phyloP scores from a whole-genome alignment of 2,888 invertebrate species.

The Drosophila trichaetosa region DNA sequence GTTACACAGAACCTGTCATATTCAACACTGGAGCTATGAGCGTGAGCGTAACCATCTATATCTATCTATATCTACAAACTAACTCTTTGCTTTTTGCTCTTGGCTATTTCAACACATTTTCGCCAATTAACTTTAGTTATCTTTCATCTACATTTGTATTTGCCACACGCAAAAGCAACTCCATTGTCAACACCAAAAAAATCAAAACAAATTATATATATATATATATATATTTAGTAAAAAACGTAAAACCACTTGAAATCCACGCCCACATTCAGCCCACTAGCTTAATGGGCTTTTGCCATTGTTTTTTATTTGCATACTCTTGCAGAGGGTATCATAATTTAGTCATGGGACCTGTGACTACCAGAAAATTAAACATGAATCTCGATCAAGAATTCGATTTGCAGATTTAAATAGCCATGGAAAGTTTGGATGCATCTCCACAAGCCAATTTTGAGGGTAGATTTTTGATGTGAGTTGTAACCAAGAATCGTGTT shows the following conservation, averaged over 20 bases:
- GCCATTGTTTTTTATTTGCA: slow-evolving; percentile 26
- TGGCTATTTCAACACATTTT: slow-evolving; percentile 47
- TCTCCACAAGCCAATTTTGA: not conserved
- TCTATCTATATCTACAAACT: not conserved
- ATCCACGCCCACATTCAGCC: slow-evolving; percentile 14
- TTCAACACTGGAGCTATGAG: slow-evolving; percentile 12
- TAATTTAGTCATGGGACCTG: not conserved
- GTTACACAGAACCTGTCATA: slow-evolving; percentile 37
- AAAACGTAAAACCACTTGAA: slow-evolving; percentile 8
- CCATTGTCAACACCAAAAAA: slow-evolving; percentile 21
- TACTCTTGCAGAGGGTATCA: not conserved
- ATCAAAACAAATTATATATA: no score
- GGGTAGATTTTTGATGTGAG: rapidly evolving
- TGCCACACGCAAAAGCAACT: not conserved
- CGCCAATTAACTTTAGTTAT: slow-evolving; percentile 61
- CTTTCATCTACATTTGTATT: slow-evolving; percentile 44
- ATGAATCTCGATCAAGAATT: not conserved
- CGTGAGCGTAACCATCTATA: not conserved
- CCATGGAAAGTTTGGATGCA: not conserved
- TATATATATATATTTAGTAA: not conserved
- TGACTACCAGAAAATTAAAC: not conserved
- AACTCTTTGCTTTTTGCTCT: slow-evolving; percentile 5
- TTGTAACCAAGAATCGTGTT: no score
- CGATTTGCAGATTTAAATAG: not conserved
- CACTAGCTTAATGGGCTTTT: slow-evolving; percentile 4